Percentiles rank a stretch among this genome's conserved stretches.
These are phyloP conservation scores for Acanthosepion esculentum DNA, from an alignment of 2,888 invertebrate species.

Conservation along the genomic window DNA sequence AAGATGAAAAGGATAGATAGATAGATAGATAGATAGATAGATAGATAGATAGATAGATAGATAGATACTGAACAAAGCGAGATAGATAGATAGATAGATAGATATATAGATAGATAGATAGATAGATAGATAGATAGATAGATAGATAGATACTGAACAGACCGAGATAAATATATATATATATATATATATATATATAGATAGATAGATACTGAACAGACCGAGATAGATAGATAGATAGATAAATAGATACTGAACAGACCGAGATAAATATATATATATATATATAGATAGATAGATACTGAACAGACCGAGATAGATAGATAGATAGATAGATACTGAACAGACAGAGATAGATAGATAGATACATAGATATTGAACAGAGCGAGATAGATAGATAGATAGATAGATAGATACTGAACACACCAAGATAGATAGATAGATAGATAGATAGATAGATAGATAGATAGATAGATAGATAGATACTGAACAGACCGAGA, in stretches of 20 bases:
- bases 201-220: neutral
- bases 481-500: fast-evolving
- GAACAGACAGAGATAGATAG: neutral
- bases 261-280: neutral
- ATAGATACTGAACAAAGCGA: too few species aligned
- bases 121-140: neutral
- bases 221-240: neutral
- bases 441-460: too few species aligned
- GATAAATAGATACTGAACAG: too few species aligned
- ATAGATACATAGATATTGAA: neutral
- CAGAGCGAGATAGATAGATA: neutral
- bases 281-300: neutral
- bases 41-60: neutral
- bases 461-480: neutral
- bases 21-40: too few species aligned
- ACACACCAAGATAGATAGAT: neutral
- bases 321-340: neutral
- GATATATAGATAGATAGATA: neutral
- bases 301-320: neutral
- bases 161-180: too few species aligned
- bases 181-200: too few species aligned
- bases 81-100: neutral
- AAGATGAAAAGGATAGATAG: neutral
- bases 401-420: neutral
- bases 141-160: neutral